A percentile compares a stretch with the other conserved stretches of the same genome.
phyloP scores from a whole-genome alignment of 2,113 vertebrate species.

The Peromyscus polionotus region DNA sequence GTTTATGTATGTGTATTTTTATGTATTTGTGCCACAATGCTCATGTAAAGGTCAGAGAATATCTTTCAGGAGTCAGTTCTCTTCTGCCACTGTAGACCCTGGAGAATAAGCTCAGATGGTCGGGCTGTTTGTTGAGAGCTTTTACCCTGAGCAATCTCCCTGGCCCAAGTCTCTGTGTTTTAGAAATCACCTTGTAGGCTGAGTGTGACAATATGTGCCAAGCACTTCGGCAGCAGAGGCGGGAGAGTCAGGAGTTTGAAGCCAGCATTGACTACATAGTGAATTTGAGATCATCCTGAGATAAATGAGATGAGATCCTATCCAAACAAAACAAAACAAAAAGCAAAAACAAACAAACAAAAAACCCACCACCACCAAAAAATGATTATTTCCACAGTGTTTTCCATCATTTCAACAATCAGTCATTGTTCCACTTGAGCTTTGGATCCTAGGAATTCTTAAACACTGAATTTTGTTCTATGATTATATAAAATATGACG shows the following conservation, averaged over 20 bases:
- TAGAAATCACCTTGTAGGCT: neutral
- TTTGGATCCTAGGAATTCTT: neutral
- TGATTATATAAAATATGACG: neutral
- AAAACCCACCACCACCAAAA: neutral
- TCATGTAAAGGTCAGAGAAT: neutral
- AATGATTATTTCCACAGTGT: neutral
- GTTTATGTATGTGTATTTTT: no score
- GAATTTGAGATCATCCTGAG: neutral
- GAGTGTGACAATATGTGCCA: neutral
- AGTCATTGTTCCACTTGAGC: neutral
- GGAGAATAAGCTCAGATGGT: no score
- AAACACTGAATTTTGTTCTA: neutral
- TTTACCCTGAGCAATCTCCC: neutral
- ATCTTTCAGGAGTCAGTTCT: neutral
- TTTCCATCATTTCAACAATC: neutral
- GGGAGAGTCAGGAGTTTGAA: neutral
- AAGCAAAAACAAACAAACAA: neutral
- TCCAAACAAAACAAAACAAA: neutral
- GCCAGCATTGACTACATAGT: neutral
- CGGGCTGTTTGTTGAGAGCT: neutral
- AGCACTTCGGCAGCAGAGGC: neutral
- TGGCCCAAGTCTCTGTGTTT: neutral
- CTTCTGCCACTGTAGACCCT: neutral
- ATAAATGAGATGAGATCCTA: neutral
- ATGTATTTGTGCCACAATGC: no score